phyloP scores from a whole-genome alignment of 2,888 invertebrate genomes.

The Philonicus albiceps region DNA sequence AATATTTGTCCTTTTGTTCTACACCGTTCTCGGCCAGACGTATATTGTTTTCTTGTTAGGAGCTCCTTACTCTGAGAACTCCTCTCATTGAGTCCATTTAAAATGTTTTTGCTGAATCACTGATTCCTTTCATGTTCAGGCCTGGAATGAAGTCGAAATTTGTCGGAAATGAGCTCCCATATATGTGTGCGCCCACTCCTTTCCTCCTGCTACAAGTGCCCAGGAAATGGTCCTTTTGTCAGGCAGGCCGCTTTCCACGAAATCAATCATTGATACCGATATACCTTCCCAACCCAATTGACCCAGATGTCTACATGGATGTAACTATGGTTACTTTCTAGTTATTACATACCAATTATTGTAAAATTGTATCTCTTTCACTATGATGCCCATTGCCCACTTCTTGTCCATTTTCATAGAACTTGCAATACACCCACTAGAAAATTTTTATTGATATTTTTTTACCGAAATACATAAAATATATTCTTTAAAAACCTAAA shows the following conservation, averaged over 20 bases:
- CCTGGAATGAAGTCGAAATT: not conserved
- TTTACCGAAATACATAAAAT: no score
- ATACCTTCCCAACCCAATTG: not conserved
- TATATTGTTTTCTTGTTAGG: constrained; percentile 8
- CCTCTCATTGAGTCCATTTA: constrained; percentile 10
- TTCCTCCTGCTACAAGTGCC: not conserved
- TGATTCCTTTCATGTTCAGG: constrained; percentile 25
- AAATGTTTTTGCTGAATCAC: constrained; percentile 8
- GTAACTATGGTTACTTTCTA: not conserved
- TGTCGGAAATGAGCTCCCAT: constrained; percentile 12
- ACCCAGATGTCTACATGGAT: not conserved
- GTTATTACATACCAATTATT: not conserved
- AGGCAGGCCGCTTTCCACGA: not conserved
- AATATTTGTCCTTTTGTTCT: constrained; percentile 27
- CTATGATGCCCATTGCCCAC: no score
- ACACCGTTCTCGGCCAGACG: not conserved
- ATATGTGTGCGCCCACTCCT: not conserved
- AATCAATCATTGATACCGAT: not conserved
- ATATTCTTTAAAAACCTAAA: no score
- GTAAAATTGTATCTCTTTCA: not conserved
- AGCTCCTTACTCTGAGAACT: not conserved
- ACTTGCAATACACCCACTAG: not conserved
- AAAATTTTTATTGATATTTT: not conserved
- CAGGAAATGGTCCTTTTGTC: not conserved
- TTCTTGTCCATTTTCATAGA: no score